A percentile compares a stretch with the other conserved stretches of the same genome.
phyloP scores from a whole-genome alignment of 1,140 invertebrate genomes.

The Arion vulgaris region DNA sequence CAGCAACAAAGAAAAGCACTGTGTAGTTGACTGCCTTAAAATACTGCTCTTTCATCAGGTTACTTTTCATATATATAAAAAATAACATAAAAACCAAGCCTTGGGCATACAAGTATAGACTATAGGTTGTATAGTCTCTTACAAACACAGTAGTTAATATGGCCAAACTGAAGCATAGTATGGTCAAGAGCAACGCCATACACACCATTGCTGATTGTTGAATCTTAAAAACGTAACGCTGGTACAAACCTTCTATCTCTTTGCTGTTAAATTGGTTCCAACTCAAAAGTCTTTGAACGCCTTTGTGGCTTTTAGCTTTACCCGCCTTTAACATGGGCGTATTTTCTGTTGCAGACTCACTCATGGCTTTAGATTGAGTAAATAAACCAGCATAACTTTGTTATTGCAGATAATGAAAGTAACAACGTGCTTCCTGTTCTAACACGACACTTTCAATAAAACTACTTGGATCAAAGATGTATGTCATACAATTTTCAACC shows the following conservation, averaged over 20 bases:
- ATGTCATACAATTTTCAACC: too few relatives aligned
- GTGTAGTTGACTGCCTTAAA: constrained; percentile 80
- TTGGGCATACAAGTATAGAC: constrained; percentile 80
- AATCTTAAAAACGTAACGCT: constrained; percentile 89
- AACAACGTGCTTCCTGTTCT: too few relatives aligned
- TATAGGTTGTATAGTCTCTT: constrained; percentile 73
- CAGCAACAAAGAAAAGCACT: constrained; percentile 79
- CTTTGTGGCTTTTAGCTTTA: not conserved
- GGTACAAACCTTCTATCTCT: constrained; percentile 88
- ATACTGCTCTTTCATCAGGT: constrained; percentile 77
- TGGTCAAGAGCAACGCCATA: constrained; percentile 81
- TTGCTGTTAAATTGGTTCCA: constrained; percentile 60
- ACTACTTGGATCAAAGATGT: too few relatives aligned
- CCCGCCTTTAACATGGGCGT: not conserved
- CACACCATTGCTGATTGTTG: constrained; percentile 85
- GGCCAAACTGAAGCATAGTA: constrained; percentile 79
- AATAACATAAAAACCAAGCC: constrained; percentile 79
- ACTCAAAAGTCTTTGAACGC: constrained; percentile 48
- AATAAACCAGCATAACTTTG: too few relatives aligned
- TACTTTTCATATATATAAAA: constrained; percentile 79
- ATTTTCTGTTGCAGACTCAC: not conserved
- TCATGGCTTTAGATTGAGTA: not conserved
- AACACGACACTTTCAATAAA: too few relatives aligned
- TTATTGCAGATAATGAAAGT: too few relatives aligned
- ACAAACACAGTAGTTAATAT: constrained; percentile 71